phyloP scores from a whole-genome alignment of 2,888 invertebrate species.

The Tanypteryx hageni region DNA sequence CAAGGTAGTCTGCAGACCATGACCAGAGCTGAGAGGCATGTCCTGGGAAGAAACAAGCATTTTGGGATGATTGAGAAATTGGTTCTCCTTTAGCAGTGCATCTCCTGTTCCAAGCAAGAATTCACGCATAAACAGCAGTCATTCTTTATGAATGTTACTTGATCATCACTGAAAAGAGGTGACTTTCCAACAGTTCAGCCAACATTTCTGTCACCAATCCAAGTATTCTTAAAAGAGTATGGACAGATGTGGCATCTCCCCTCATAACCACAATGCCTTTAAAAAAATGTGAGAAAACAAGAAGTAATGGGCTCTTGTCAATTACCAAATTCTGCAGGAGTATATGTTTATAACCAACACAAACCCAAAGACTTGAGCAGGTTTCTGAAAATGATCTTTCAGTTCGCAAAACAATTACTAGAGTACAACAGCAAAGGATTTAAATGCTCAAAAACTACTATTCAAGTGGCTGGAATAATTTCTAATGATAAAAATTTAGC shows the following conservation, averaged over 20 bases:
- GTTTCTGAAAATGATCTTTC: too few relatives aligned
- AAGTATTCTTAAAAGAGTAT: constrained; percentile 38
- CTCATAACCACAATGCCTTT: constrained; percentile 60
- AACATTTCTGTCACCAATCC: not conserved
- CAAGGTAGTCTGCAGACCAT: constrained; percentile 66
- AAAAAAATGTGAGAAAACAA: constrained; percentile 53
- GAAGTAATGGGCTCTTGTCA: not conserved
- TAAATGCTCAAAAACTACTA: too few relatives aligned
- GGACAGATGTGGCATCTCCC: constrained; percentile 34
- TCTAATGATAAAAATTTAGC: too few relatives aligned
- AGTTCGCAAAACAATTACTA: too few relatives aligned
- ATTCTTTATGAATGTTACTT: not conserved
- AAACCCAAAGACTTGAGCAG: too few relatives aligned
- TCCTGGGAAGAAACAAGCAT: constrained; percentile 68
- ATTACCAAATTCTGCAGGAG: not conserved
- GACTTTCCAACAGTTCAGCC: constrained; percentile 37
- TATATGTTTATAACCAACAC: too few relatives aligned
- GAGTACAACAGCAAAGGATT: too few relatives aligned
- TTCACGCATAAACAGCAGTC: constrained; percentile 21
- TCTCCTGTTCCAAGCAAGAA: constrained; percentile 68
- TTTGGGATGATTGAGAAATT: constrained; percentile 71
- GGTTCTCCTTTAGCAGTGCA: constrained; percentile 71
- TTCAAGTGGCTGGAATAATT: too few relatives aligned
- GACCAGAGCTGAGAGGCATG: not conserved
- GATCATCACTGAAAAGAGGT: not conserved